phyloP scores from a whole-genome alignment of 2,888 invertebrate genomes.

The Leucoptera coffeella region DNA sequence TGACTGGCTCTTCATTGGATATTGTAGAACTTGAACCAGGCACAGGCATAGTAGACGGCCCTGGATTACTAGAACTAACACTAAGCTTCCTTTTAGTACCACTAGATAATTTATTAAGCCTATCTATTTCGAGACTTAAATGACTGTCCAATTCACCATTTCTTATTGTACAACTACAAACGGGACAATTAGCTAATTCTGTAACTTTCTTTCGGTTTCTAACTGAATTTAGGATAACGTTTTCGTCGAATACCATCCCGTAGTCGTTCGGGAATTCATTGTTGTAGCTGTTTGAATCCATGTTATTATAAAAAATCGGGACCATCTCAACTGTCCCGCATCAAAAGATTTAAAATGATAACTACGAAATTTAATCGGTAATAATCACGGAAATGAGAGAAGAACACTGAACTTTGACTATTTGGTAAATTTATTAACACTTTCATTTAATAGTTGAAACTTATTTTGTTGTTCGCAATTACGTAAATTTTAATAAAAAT shows the following conservation, averaged over 20 bases:
- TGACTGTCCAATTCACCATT: constrained; percentile 80
- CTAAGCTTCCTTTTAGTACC: constrained; percentile 31
- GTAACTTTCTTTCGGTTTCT: constrained; percentile 56
- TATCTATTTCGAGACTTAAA: constrained; percentile 66
- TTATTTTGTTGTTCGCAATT: too few species aligned
- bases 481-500: too few species aligned
- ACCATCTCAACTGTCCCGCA: too few species aligned
- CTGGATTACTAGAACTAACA: constrained; percentile 13
- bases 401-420: too few species aligned
- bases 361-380: too few species aligned
- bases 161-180: constrained; percentile 80
- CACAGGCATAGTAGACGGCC: constrained; percentile 14
- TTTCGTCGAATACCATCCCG: constrained; percentile 27
- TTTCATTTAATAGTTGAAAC: too few species aligned
- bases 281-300: constrained; percentile 31
- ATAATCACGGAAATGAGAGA: too few species aligned
- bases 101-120: constrained; percentile 25
- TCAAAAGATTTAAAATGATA: too few species aligned
- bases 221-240: constrained; percentile 36
- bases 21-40: constrained; percentile 21
- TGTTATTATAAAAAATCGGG: constrained; percentile 41
- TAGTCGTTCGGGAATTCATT: constrained; percentile 18
- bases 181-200: constrained; percentile 78
- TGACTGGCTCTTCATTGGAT: too few species aligned
- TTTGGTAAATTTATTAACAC: too few species aligned